Evolutionary conservation across 2,797 vertebrate species (phyloP).

Genomic region (Enoplosus armatus): DNA sequence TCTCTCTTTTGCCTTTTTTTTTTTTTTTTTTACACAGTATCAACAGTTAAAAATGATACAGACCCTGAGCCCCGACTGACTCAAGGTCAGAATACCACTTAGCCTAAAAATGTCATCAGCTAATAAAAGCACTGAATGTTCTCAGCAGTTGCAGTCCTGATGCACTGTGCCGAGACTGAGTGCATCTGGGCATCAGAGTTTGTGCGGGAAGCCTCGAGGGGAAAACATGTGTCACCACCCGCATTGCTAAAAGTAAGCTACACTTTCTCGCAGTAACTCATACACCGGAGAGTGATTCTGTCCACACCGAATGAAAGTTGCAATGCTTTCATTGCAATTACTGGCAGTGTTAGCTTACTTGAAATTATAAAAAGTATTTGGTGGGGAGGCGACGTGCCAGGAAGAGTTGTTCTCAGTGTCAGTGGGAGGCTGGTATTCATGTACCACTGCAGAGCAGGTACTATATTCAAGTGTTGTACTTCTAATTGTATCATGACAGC

Average conservation of each 20-base stretch:
- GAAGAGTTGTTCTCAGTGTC: background rate
- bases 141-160: background rate
- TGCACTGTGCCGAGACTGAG: slow-evolving; percentile 1
- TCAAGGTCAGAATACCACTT: slow-evolving; percentile 48
- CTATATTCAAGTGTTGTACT: background rate
- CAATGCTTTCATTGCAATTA: background rate
- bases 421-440: slow-evolving; percentile 3
- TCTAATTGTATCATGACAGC: background rate
- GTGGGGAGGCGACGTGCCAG: background rate
- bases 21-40: slow-evolving; percentile 7
- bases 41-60: slow-evolving; percentile 41
- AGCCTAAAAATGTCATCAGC: slow-evolving; percentile 44
- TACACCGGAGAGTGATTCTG: background rate
- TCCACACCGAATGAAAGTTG: slow-evolving; percentile 3
- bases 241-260: slow-evolving; percentile 19
- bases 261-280: slow-evolving; percentile 28
- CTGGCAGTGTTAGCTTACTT: background rate
- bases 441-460: background rate
- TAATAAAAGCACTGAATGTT: slow-evolving; percentile 40
- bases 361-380: slow-evolving; percentile 10
- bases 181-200: slow-evolving; percentile 14
- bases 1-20: too few relatives aligned
- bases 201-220: slow-evolving; percentile 3
- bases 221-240: slow-evolving; percentile 26
- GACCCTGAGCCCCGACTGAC: slow-evolving; percentile 11